phyloP scores from a whole-genome alignment of 2,888 invertebrate genomes.

The Leptopilina syphax region DNA sequence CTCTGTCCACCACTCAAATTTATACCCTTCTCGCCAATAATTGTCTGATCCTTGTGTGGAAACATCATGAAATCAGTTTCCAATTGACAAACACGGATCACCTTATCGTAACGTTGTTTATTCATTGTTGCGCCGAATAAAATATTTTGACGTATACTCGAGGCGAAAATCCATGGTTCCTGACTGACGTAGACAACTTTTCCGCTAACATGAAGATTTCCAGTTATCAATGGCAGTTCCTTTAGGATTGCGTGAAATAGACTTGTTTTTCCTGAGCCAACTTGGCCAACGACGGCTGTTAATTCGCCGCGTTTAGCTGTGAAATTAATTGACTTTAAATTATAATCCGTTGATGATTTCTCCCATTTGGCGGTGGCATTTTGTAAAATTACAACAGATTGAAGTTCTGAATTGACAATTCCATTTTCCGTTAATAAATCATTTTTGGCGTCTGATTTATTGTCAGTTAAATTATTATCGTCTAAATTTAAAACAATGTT shows the following conservation, averaged over 20 bases:
- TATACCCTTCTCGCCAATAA: constrained; percentile 90
- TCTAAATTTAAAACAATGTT: constrained; percentile 79
- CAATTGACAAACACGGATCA: constrained; percentile 83
- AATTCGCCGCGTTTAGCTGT: constrained; percentile 82
- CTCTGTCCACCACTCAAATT: constrained; percentile 91
- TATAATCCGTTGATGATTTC: constrained; percentile 80
- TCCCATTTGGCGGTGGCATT: constrained; percentile 86
- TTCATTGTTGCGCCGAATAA: constrained; percentile 72
- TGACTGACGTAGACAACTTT: constrained; percentile 87
- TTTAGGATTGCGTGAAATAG: constrained; percentile 79
- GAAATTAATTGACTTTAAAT: constrained; percentile 83
- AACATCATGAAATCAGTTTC: constrained; percentile 87
- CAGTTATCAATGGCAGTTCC: constrained; percentile 84
- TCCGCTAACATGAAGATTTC: constrained; percentile 81
- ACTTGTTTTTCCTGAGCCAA: constrained; percentile 82
- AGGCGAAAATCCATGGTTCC: constrained; percentile 90
- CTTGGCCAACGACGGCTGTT: constrained; percentile 82
- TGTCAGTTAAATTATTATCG: constrained; percentile 83
- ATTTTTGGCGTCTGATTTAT: constrained; percentile 82
- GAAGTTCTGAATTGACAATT: constrained; percentile 74
- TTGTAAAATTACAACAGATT: constrained; percentile 77
- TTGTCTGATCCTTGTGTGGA: constrained; percentile 84
- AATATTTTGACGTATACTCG: constrained; percentile 82
- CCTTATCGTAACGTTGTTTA: constrained; percentile 75
- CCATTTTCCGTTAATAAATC: constrained; percentile 83